phyloP scores from a whole-genome alignment of 2,888 invertebrate species.

The Xestia c-nigrum region DNA sequence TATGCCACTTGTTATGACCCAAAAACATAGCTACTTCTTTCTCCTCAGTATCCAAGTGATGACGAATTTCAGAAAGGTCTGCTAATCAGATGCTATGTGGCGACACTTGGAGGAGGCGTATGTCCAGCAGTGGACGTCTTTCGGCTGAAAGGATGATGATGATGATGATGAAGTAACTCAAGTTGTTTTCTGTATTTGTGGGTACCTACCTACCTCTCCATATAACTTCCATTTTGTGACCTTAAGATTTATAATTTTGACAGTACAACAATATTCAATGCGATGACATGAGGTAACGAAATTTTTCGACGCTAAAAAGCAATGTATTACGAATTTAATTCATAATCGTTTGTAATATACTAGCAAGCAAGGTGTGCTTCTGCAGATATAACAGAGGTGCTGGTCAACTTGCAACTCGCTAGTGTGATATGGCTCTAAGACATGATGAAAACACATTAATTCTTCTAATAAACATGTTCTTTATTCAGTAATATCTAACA shows the following conservation, averaged over 20 bases:
- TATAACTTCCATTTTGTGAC: background rate
- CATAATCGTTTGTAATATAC: background rate
- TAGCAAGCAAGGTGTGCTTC: too few species aligned
- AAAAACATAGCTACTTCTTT: background rate
- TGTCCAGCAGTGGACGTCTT: too few species aligned
- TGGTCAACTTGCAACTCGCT: too few species aligned
- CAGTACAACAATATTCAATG: background rate
- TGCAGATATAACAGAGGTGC: too few species aligned
- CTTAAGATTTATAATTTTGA: background rate
- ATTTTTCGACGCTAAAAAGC: too few species aligned
- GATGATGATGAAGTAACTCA: background rate
- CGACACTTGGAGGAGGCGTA: too few species aligned
- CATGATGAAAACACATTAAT: constrained; percentile 21
- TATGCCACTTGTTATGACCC: background rate
- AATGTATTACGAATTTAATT: background rate
- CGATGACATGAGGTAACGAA: too few species aligned
- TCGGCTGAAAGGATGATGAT: too few species aligned
- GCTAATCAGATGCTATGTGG: too few species aligned
- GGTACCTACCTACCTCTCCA: background rate
- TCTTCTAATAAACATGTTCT: constrained; percentile 51
- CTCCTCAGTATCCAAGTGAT: background rate
- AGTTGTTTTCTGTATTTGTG: background rate
- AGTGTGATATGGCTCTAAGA: too few species aligned
- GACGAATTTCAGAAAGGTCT: background rate
- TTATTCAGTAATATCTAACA: constrained; percentile 49